Percentiles rank a stretch among this genome's conserved stretches.
Conservation (phyloP, 35 echinoderm and acorn worm species). For the Ptychodera flava region DNA sequence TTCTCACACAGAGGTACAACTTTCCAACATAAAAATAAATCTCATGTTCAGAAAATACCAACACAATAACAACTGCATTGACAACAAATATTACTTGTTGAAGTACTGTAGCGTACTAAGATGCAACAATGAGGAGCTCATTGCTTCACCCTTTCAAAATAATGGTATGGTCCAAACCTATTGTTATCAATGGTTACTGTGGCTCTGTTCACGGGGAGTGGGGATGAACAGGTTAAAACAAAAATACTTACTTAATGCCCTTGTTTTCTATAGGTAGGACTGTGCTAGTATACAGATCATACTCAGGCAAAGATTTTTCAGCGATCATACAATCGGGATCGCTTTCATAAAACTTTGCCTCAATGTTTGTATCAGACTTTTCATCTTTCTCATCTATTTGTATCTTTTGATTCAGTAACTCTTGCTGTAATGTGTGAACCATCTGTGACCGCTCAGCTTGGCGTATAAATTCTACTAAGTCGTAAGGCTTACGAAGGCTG, state of each 20-base stretch:
- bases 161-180: too few relatives aligned
- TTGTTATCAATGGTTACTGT: too few relatives aligned
- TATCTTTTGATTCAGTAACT: slow-evolving; percentile 65
- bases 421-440: slow-evolving; percentile 38
- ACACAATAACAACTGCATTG: too few relatives aligned
- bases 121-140: too few relatives aligned
- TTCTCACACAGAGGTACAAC: too few relatives aligned
- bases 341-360: slow-evolving; percentile 64
- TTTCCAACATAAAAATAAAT: too few relatives aligned
- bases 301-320: slow-evolving; percentile 52
- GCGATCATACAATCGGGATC: slow-evolving; percentile 75
- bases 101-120: too few relatives aligned
- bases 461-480: slow-evolving; percentile 55
- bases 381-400: slow-evolving; percentile 92
- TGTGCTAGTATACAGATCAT: slow-evolving; percentile 79
- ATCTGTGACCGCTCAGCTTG: slow-evolving; percentile 59
- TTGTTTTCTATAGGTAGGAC: slow-evolving; percentile 70
- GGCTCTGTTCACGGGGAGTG: too few relatives aligned
- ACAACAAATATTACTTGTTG: too few relatives aligned
- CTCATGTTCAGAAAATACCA: too few relatives aligned
- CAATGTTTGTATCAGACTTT: slow-evolving; percentile 70
- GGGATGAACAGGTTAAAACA: too few relatives aligned
- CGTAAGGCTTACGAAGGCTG: slow-evolving; percentile 79
- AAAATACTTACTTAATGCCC: slow-evolving; percentile 69
- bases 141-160: too few relatives aligned